Base-by-base conservation (phyloP, 2,113 vertebrate genomes). In the Lampris incognitus region DNA sequence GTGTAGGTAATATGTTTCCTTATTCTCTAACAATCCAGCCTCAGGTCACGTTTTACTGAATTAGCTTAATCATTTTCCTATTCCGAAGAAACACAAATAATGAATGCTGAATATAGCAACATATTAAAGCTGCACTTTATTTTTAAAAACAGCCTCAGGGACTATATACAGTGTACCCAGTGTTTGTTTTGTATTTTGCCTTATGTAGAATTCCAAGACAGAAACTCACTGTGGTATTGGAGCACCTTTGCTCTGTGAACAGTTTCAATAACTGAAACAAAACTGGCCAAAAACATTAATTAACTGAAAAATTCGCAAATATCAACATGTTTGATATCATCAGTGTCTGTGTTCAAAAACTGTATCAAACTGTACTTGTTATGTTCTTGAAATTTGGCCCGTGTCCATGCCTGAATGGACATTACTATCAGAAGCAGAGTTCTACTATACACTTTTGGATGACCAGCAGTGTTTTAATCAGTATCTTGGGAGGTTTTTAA, bases 91-190 rank as follows among this genome's bases (percentile, higher is more conserved):
- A 58, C 59, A 66, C 68, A 54, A 82, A 79, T 86, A 87, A 86
- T 86, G 78, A 90, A 84, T 60, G 62, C 44, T 61, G 75, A 72
- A 72, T 78, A 86, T 76, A 55, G 63, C 74, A 85, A 88, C 57
- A 76, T 73, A 83, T 78, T 86, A 69, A 87, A 85, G 81, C 39
- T 59, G 41, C 55, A 64, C 49, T 83, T 88, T 85, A 86, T 84
- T 87, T 82, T 72, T 79, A 24, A 84, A 90, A 89, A 87, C 67
- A 86, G 85, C 88, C 87, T 38, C 0, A 68, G 87, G 86, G 77
- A 78, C 39, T 76, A 42, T 41, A 59, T 66, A 59, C 44, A 69
- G 50, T 56, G 61, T 50, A 69, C 69, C 56, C 66, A 52, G 6
- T 79, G 68, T 89, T 82, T 82, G 72, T 85, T 63, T 69, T 49